These are phyloP conservation scores for Pachyrhynchus sulphureomaculatus DNA, from an alignment of 1,140 invertebrate genomes.

Conservation along the genomic window DNA sequence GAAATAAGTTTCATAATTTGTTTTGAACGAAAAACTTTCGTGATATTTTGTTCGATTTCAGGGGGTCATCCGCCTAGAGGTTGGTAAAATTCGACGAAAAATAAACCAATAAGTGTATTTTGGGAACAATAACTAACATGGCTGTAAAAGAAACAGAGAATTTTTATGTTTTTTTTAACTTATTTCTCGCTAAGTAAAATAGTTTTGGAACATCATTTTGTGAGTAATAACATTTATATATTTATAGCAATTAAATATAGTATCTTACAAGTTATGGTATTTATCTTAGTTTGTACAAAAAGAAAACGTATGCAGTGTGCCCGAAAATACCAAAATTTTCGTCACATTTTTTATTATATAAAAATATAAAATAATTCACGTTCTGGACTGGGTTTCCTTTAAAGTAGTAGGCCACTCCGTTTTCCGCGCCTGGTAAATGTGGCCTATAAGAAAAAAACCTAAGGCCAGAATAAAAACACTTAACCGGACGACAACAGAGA, in stretches of 20 bases:
- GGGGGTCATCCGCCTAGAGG: no score
- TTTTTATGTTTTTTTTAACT: background rate
- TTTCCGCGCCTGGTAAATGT: no score
- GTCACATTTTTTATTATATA: background rate
- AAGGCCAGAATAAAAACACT: no score
- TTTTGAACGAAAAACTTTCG: no score
- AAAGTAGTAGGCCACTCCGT: background rate
- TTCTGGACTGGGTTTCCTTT: background rate
- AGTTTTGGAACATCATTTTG: background rate
- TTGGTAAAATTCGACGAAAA: no score
- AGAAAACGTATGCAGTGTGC: background rate
- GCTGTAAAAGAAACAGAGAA: background rate
- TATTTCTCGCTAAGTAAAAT: background rate
- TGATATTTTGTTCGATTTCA: no score
- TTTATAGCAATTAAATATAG: slow-evolving; percentile 9
- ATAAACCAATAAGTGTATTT: no score
- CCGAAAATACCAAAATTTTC: background rate
- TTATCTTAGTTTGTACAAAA: slow-evolving; percentile 10
- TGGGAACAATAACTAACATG: no score
- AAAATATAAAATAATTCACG: background rate
- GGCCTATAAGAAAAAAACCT: no score
- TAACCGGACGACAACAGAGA: no score
- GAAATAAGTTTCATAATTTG: no score
- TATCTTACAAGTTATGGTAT: slow-evolving; percentile 11
- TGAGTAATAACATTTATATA: slow-evolving; percentile 5